phyloP scores from a whole-genome alignment of 1,140 invertebrate species.

The Pseudomyrmex gracilis region DNA sequence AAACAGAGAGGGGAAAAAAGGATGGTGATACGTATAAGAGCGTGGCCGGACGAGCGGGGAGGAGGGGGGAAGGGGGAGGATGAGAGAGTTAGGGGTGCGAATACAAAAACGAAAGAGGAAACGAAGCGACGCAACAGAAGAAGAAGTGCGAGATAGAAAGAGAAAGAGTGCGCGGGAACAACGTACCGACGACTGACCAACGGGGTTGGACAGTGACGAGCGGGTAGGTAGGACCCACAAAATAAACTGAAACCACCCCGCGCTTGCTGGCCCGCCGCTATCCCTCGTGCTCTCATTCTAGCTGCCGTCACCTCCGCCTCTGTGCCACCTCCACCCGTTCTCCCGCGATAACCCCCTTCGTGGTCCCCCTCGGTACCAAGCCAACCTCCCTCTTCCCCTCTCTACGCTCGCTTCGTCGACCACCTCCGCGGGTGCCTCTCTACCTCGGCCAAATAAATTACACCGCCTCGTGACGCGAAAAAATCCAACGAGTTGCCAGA shows the following conservation, averaged over 20 bases:
- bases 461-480: constrained; percentile 85
- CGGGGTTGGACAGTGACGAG: constrained; percentile 83
- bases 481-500: constrained; percentile 84
- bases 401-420: constrained; percentile 58
- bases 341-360: constrained; percentile 61
- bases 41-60: background rate
- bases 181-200: constrained; percentile 66
- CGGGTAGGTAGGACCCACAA: constrained; percentile 82
- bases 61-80: background rate
- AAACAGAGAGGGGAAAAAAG: constrained; percentile 43
- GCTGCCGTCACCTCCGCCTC: constrained; percentile 76
- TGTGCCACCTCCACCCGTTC: constrained; percentile 69
- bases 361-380: constrained; percentile 41
- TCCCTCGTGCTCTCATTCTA: constrained; percentile 72
- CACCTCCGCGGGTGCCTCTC: constrained; percentile 71
- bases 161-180: constrained; percentile 15
- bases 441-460: constrained; percentile 85
- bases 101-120: constrained; percentile 51
- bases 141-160: constrained; percentile 55
- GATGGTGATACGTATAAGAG: constrained; percentile 60
- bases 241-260: constrained; percentile 82
- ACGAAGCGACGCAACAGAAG: constrained; percentile 43
- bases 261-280: constrained; percentile 32
- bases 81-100: constrained; percentile 19
- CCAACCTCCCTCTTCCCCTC: constrained; percentile 31